These are phyloP conservation scores for Drosophila sp. DNA, from an alignment of 1,140 invertebrate species.

Conservation along the genomic window DNA sequence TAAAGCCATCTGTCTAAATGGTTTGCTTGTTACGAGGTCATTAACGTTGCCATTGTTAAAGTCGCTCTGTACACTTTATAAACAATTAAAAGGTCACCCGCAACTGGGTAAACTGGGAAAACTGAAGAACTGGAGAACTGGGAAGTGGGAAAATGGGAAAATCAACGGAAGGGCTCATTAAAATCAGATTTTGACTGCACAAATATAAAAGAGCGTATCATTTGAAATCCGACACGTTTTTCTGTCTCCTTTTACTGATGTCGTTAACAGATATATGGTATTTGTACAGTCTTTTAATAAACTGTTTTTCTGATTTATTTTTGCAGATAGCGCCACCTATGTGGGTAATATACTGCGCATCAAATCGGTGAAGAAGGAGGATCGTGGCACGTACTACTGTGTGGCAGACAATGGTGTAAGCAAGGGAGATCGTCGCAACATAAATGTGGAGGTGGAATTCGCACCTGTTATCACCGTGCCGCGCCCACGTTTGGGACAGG, in stretches of 20 bases:
- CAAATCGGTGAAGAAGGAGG: slow-evolving; percentile 91
- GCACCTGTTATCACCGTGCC: slow-evolving; percentile 93
- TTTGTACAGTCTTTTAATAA: slow-evolving; percentile 2
- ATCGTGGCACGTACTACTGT: slow-evolving; percentile 96
- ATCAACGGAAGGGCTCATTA: slow-evolving; percentile 55
- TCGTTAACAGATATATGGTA: too few relatives aligned
- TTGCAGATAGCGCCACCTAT: slow-evolving; percentile 85
- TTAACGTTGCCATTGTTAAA: slow-evolving; percentile 76
- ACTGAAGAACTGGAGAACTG: too few relatives aligned
- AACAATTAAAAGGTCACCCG: slow-evolving; percentile 70
- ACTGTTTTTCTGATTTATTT: slow-evolving; percentile 8
- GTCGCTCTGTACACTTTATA: slow-evolving; percentile 22
- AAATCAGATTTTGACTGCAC: slow-evolving; percentile 68
- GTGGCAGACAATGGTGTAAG: slow-evolving; percentile 96
- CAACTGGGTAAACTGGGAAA: slow-evolving; percentile 31
- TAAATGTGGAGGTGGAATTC: slow-evolving; percentile 95
- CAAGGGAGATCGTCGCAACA: slow-evolving; percentile 92
- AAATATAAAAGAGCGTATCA: slow-evolving; percentile 59
- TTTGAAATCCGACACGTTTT: slow-evolving; percentile 50
- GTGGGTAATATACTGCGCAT: slow-evolving; percentile 95
- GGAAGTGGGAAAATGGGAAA: slow-evolving; percentile 8
- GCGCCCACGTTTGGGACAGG: slow-evolving; percentile 92
- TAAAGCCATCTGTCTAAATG: slow-evolving; percentile 49
- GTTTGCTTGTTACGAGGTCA: slow-evolving; percentile 81
- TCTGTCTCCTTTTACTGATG: slow-evolving; percentile 1